Base-by-base conservation (phyloP, 2,888 invertebrate species). In the Agapostemon virescens region DNA sequence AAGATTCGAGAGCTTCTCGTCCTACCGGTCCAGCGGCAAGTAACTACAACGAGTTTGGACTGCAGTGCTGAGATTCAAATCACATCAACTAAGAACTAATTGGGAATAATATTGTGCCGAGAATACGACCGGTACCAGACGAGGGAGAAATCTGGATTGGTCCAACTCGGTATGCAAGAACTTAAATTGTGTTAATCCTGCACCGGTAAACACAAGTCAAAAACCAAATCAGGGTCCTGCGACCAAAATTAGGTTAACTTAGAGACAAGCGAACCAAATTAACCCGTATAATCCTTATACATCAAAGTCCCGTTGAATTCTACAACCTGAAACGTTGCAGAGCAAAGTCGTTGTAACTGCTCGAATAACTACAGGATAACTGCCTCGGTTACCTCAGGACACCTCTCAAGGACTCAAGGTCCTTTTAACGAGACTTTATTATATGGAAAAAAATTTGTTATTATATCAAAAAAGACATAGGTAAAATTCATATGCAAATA, bases 41-140 rank as follows among this genome's bases (percentile, higher is more conserved):
- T 49, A 49, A 49, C 20, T 20, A n/a, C n/a, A 49, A 7, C n/a
- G 20, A 49, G n/a, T n/a, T 49, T 49, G n/a, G n/a, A 49, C 49
- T 20, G 49, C 20, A n/a, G 49, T 5, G 6, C 7, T 6, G 49
- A 5, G 20, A 49, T n/a, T 49, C 49, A n/a, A n/a, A 49, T 49
- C 49, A 7, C 20, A 49, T 20, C n/a, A n/a, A 6, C n/a, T 49
- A n/a, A 49, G 49, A 49, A 49, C 49, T 49, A 49, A 49, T 49
- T 49, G 49, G 49, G 49, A n/a, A 49, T 49, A 49, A 49, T 49
- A 49, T 49, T 49, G 49, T 49, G 20, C 49, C 49, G 49, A 17
- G 20, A 49, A 6, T 20, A n/a, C 49, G 49, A 49, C 4, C 17
- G n/a, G 20, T 49, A 49, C 49, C 49, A 20, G 17, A 49, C n/a